Percentiles rank a stretch among this genome's conserved stretches.
phyloP scores from a whole-genome alignment of 2,113 vertebrate genomes.

The Salvelinus namaycush region DNA sequence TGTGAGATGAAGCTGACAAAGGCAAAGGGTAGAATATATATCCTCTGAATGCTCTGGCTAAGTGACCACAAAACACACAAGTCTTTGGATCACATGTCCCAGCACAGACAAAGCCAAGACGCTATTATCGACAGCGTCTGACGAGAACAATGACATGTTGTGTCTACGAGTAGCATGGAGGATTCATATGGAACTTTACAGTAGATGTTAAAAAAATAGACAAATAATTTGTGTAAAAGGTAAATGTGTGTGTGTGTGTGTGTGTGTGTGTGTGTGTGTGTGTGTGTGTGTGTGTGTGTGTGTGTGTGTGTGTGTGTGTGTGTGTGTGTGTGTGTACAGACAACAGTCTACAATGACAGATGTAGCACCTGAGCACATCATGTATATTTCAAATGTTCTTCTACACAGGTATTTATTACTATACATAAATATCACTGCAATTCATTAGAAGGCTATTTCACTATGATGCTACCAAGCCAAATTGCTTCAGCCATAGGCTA shows the following conservation, averaged over 20 bases:
- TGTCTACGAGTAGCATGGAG: neutral
- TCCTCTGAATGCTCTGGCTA: neutral
- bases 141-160: too few relatives aligned
- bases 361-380: neutral
- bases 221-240: neutral
- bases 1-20: too few relatives aligned
- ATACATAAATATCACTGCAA: neutral
- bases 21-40: neutral
- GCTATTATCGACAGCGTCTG: too few relatives aligned
- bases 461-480: too few relatives aligned
- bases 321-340: neutral
- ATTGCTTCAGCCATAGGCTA: too few relatives aligned
- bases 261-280: conserved; percentile 5
- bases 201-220: neutral
- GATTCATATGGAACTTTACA: neutral
- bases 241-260: conserved; percentile 1
- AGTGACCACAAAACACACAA: neutral
- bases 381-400: neutral
- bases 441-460: too few relatives aligned
- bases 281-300: neutral
- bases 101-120: too few relatives aligned
- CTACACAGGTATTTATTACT: neutral
- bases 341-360: neutral
- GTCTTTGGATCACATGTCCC: neutral
- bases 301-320: neutral